Evolutionary conservation across 1,140 invertebrate genomes (phyloP), one percentile per base, ranked within the genome.

Genomic region (Dryas iulia): DNA sequence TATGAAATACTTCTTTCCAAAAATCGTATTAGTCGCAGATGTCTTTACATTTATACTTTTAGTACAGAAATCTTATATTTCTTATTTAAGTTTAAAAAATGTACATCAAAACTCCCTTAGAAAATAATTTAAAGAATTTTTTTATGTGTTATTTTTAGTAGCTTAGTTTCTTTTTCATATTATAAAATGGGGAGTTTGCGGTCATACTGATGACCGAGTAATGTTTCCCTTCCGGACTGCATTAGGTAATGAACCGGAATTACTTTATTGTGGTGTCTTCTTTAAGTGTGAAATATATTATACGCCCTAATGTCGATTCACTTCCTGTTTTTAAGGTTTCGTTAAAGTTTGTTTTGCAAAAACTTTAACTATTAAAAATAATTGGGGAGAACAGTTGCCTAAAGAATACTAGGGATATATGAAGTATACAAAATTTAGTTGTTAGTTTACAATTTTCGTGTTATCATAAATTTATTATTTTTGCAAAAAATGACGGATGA

Each of bases 191-290:
- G 82, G 81, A 83, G 71, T 39, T 82, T 88, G 84, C 71, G 86
- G 87, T 85, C 61, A 72, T 87, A 86, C 86, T 89, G 86, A 88
- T 82, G 82, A 83, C 76, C 84, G 84, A 75, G 73, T 89, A 90
- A 90, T 89, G 75, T 74, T 72, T 69, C 60, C 79, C 81, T 91
- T 91, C 89, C 89, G 87, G 79, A 66, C 57, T 71, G 81, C 75
- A 84, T 88, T 88, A 83, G 81, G 79, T 90, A 89, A 88, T 90
- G 83, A 85, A 79, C 71, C 74, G 76, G 84, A 88, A 91, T 91
- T 83, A 84, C 79, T 89, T 90, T 88, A 86, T 88, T 87, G 84
- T 79, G 74, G 75, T 21, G 67, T 76, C 62, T 77, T 74, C 77
- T 72, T 33, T 73, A 73, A 75, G 89, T 85, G 86, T 89, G 81